Percentiles rank a stretch among this genome's conserved stretches.
phyloP scores from a whole-genome alignment of 2,888 invertebrate genomes.

The Entomobrya proxima region DNA sequence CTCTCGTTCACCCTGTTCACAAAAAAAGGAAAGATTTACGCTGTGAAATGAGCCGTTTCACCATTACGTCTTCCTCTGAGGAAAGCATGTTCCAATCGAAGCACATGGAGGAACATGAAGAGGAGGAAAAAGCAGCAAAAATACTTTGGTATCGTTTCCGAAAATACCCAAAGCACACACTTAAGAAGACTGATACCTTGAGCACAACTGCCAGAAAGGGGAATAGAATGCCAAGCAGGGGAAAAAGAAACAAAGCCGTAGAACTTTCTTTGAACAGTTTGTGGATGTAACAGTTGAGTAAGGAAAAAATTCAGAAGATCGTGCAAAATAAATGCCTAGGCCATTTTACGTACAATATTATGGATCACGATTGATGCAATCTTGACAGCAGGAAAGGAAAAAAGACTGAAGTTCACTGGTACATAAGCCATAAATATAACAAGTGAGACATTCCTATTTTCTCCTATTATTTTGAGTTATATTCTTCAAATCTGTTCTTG shows the following conservation, averaged over 20 bases:
- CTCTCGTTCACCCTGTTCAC: constrained; percentile 89
- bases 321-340: no score
- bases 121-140: neutral
- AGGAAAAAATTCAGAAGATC: no score
- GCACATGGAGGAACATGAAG: neutral
- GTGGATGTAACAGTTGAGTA: no score
- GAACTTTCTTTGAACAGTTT: no score
- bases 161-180: no score
- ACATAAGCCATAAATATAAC: neutral
- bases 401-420: neutral
- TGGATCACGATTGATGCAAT: neutral
- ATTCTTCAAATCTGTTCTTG: neutral
- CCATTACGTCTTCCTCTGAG: neutral
- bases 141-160: no score
- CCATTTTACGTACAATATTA: no score
- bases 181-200: no score
- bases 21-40: constrained; percentile 72
- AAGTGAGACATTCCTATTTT: neutral
- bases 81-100: neutral
- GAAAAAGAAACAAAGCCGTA: neutral
- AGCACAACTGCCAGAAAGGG: no score
- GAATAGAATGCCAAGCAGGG: neutral
- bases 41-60: constrained; percentile 50
- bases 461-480: neutral
- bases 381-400: neutral